These are phyloP conservation scores for Asobara japonica DNA, from an alignment of 1,140 invertebrate genomes.

Conservation along the genomic window DNA sequence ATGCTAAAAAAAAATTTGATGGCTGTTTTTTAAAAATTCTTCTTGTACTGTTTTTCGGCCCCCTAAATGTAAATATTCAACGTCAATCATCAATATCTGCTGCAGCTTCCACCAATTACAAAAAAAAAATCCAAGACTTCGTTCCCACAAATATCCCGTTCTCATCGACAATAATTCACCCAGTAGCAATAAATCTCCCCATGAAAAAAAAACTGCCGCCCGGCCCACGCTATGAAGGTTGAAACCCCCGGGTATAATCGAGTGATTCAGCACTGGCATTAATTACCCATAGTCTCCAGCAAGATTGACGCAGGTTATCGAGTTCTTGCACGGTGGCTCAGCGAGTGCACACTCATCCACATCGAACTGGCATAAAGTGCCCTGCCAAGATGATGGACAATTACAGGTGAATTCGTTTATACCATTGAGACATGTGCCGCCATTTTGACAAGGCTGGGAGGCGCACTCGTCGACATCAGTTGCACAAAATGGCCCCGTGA, in stretches of 20 bases:
- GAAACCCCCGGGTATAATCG: neutral
- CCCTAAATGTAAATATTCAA: no score
- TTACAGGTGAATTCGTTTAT: conserved; percentile 80
- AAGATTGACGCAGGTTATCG: conserved; percentile 80
- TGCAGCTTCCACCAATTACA: neutral
- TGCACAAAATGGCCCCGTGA: conserved; percentile 83
- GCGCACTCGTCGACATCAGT: conserved; percentile 86
- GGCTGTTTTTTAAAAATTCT: no score
- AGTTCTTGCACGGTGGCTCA: conserved; percentile 81
- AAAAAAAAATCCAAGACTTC: no score
- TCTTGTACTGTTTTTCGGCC: no score
- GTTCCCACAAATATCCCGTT: neutral
- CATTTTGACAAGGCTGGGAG: conserved; percentile 86
- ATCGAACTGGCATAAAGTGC: conserved; percentile 80
- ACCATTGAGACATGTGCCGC: conserved; percentile 83
- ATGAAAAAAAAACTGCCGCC: neutral
- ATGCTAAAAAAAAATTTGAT: no score
- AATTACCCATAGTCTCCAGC: conserved; percentile 79
- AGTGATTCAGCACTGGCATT: conserved; percentile 21
- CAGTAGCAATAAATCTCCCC: neutral
- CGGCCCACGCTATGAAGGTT: neutral
- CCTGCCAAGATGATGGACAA: conserved; percentile 84
- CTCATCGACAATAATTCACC: neutral
- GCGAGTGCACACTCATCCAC: conserved; percentile 67
- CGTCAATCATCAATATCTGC: no score